A percentile compares a stretch with the other conserved stretches of the same genome.
phyloP scores from a whole-genome alignment of 2,888 invertebrate genomes.

The Sinotaia quadrata region DNA sequence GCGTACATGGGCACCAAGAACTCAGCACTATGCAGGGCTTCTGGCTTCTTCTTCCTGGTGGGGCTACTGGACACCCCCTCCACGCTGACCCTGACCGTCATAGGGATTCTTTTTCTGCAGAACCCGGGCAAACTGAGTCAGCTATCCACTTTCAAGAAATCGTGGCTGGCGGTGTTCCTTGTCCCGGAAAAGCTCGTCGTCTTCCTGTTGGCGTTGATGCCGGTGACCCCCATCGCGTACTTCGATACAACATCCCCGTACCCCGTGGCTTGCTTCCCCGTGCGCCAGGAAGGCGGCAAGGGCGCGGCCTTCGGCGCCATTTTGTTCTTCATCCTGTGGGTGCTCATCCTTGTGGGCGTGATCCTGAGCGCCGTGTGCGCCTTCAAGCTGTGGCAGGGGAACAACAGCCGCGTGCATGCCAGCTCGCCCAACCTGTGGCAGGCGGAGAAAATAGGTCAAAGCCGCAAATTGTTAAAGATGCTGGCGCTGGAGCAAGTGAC shows the following conservation, averaged over 20 bases:
- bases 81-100: constrained; percentile 46
- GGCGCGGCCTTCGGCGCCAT: constrained; percentile 52
- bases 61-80: constrained; percentile 53
- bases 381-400: constrained; percentile 54
- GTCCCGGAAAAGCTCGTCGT: constrained; percentile 53
- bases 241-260: constrained; percentile 39
- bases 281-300: constrained; percentile 43
- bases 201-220: constrained; percentile 47
- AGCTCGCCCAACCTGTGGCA: constrained; percentile 62
- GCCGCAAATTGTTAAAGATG: constrained; percentile 48
- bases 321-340: constrained; percentile 49
- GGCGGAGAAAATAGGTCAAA: constrained; percentile 51
- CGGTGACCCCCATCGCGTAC: constrained; percentile 47
- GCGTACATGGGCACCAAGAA: constrained; percentile 35
- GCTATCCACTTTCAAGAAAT: constrained; percentile 49
- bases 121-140: constrained; percentile 59
- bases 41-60: constrained; percentile 55
- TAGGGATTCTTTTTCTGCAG: constrained; percentile 55
- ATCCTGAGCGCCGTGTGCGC: constrained; percentile 46
- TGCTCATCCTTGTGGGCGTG: constrained; percentile 38
- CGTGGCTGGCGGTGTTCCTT: constrained; percentile 42
- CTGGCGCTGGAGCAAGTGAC: constrained; percentile 44
- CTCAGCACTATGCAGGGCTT: constrained; percentile 37
- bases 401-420: constrained; percentile 56
- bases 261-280: constrained; percentile 52